A percentile compares a stretch with the other conserved stretches of the same genome.
phyloP scores from a whole-genome alignment of 2,888 invertebrate genomes.

The Pristionchus fissidentatus region DNA sequence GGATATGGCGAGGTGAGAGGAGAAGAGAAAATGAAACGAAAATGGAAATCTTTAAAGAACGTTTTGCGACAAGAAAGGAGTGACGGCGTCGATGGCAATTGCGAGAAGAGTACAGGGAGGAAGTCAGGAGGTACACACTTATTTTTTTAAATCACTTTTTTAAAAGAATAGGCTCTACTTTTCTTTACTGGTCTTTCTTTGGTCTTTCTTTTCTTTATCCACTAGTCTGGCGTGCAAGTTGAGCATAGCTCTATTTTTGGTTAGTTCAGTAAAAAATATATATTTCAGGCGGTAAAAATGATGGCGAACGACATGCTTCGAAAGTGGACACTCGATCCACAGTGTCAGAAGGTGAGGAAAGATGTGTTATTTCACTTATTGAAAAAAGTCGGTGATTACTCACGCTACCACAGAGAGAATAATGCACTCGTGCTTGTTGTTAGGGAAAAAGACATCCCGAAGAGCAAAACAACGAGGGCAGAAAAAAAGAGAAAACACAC shows the following conservation, averaged over 20 bases:
- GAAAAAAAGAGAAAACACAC: too few relatives aligned
- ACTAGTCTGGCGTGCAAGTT: not conserved
- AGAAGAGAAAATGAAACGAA: not conserved
- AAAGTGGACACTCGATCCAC: slow-evolving; percentile 69
- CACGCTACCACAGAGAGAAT: too few relatives aligned
- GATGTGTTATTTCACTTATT: not conserved
- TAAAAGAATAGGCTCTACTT: not conserved
- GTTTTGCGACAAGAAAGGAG: slow-evolving; percentile 73
- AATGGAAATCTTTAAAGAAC: slow-evolving; percentile 47
- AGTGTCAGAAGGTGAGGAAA: slow-evolving; percentile 66
- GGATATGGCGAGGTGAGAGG: slow-evolving; percentile 47
- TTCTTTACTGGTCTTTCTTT: not conserved
- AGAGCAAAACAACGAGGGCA: not conserved
- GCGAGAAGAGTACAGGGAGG: slow-evolving; percentile 69
- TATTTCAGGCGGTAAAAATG: slow-evolving; percentile 63
- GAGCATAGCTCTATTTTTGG: not conserved
- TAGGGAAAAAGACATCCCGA: not conserved
- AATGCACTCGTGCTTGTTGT: slow-evolving; percentile 24
- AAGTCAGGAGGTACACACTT: slow-evolving; percentile 57
- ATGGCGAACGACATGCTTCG: slow-evolving; percentile 71
- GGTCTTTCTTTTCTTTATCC: slow-evolving; percentile 21
- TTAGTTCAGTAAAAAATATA: not conserved
- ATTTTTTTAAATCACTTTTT: too few relatives aligned
- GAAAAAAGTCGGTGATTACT: too few relatives aligned
- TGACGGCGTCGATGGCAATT: slow-evolving; percentile 69